Evolutionary conservation across 1,140 invertebrate species (phyloP).

Genomic region (Lysiphlebus fabarum): DNA sequence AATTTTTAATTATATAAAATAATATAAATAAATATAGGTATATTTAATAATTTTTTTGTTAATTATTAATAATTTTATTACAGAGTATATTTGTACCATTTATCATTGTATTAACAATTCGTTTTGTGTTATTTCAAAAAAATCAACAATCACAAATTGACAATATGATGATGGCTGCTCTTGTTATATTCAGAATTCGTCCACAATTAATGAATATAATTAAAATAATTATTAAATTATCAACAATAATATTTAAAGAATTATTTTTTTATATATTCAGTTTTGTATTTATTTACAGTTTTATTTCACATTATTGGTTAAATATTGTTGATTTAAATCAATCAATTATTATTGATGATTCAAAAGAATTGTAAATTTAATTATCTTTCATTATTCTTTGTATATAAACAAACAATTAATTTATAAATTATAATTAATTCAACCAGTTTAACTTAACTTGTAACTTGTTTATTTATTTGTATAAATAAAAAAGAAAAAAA

Average conservation of each 20-base stretch:
- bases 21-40: neutral
- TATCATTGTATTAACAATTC: conserved; percentile 18
- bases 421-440: too few species aligned
- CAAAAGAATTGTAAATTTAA: neutral
- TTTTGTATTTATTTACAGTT: conserved; percentile 30
- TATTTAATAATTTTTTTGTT: conserved; percentile 16
- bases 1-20: conserved; percentile 23
- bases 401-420: too few species aligned
- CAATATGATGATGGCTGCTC: conserved; percentile 30
- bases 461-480: too few species aligned
- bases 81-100: conserved; percentile 32
- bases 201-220: conserved; percentile 26
- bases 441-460: too few species aligned
- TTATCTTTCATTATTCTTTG: neutral
- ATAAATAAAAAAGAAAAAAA: too few species aligned
- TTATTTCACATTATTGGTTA: conserved; percentile 12
- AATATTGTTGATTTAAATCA: conserved; percentile 8
- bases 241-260: conserved; percentile 21
- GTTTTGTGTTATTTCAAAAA: conserved; percentile 18
- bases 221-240: conserved; percentile 20
- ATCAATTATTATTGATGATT: neutral
- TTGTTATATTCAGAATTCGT: conserved; percentile 35
- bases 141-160: conserved; percentile 17
- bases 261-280: conserved; percentile 34
- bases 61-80: conserved; percentile 11